Evolutionary conservation across 2,888 invertebrate genomes (phyloP).

Genomic region (Colletes collaris): DNA sequence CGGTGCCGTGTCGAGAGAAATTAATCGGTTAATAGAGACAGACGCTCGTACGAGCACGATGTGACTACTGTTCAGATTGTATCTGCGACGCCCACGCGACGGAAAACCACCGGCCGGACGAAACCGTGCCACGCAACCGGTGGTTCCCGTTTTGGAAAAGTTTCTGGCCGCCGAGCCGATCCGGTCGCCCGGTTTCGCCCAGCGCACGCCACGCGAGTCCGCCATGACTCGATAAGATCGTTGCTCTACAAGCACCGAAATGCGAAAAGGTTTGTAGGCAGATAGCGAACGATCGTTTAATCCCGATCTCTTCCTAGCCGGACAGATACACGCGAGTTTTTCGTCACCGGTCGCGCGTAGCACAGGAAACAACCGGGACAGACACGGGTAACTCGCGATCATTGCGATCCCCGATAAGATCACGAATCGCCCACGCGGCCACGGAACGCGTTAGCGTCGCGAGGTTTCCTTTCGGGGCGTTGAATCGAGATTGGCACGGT

Average conservation of each 20-base stretch:
- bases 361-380: neutral
- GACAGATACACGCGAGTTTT: conserved; percentile 40
- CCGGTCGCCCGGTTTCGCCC: conserved; percentile 13
- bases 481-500: conserved; percentile 1
- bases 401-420: conserved; percentile 47
- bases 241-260: conserved; percentile 56
- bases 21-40: conserved; percentile 62
- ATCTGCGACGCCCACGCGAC: conserved; percentile 58
- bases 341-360: conserved; percentile 28
- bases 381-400: conserved; percentile 27
- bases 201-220: conserved; percentile 27
- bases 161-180: conserved; percentile 24
- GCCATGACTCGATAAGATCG: conserved; percentile 56
- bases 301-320: conserved; percentile 35
- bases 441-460: conserved; percentile 14
- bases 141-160: conserved; percentile 48
- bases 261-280: conserved; percentile 45
- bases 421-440: conserved; percentile 43
- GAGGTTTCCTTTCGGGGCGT: conserved; percentile 24
- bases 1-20: conserved; percentile 36
- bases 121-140: neutral
- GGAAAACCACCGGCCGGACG: conserved; percentile 17
- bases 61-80: conserved; percentile 54
- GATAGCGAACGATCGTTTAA: conserved; percentile 53
- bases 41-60: conserved; percentile 24